Conservation (phyloP, 2,797 vertebrate species). For the Gambelia wislizenii region DNA sequence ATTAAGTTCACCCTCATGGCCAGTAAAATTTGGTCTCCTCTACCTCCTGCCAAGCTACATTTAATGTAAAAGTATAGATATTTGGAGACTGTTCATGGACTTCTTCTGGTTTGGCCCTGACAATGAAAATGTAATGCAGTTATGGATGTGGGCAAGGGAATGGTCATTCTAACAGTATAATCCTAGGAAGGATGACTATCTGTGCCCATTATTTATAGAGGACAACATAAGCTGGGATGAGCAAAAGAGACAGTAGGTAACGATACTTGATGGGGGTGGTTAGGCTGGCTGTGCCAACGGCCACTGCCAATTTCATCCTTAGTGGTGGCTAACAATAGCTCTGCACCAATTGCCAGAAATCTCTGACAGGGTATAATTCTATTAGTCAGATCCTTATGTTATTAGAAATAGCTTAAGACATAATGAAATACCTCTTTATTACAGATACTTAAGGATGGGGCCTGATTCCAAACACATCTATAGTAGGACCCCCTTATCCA, state of each 20-base stretch:
- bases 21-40: background rate
- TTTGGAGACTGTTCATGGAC: background rate
- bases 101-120: background rate
- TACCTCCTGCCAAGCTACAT: background rate
- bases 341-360: conserved; percentile 1
- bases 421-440: background rate
- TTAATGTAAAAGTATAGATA: background rate
- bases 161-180: background rate
- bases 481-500: no score
- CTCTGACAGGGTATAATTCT: background rate
- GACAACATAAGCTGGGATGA: conserved; percentile 16
- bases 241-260: background rate
- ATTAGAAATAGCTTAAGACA: background rate
- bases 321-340: conserved; percentile 13
- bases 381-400: conserved; percentile 3
- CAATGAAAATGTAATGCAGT: background rate
- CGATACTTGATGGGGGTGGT: background rate
- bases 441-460: background rate
- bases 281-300: conserved; percentile 14
- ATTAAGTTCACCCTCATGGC: no score
- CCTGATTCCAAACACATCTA: background rate
- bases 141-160: background rate
- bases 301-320: conserved; percentile 1
- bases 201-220: background rate
- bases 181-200: background rate